Evolutionary conservation across 2,113 vertebrate genomes (phyloP), one percentile per base, ranked within the genome.

Genomic region (Lepisosteus oculatus): DNA sequence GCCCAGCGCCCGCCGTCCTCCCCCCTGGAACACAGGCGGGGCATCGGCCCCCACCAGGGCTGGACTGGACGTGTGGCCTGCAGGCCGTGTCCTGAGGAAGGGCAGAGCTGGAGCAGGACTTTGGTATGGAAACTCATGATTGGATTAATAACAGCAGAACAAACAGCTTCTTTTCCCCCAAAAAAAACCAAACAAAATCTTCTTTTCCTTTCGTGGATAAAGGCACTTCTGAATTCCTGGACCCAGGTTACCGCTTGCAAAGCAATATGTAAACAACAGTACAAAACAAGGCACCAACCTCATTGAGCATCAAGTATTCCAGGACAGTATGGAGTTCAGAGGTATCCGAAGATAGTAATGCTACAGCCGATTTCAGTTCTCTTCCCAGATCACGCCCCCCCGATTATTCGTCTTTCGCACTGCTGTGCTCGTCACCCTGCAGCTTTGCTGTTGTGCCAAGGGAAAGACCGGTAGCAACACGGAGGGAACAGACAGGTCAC

Each of bases 271-370:
- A 74, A 74, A 74, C 43, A 51, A 47, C 72, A 66, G 56, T 62
- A 68, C 43, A 17, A 69, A 68, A 73, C 61, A 62, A 42, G 61
- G 59, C 66, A 69, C 57, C 62, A 56, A 29, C 44, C 29, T 17
- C 55, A 3, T 74, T 74, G 72, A 69, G 72, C 72, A 55, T 74
- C 72, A 74, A 74, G 72, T 74, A 69, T 69, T 74, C 72, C 72
- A 74, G 72, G 72, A 69, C 64, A 69, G 43, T 59, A 61, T 76
- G 47, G 61, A 63, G 61, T 76, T 72, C 54, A 56, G 70, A 76
- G 74, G 74, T 76, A 76, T 72, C 74, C 69, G 51, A 72, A 51
- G 56, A 41, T 57, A 51, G 69, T 70, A 65, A 67, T 43, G 17
- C 67, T 14, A 62, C 51, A 69, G 57, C 54, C 67, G 41, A 54